Evolutionary conservation across 2,113 vertebrate species (phyloP), one percentile per base, ranked within the genome.

Genomic region (Trogon surrucura): DNA sequence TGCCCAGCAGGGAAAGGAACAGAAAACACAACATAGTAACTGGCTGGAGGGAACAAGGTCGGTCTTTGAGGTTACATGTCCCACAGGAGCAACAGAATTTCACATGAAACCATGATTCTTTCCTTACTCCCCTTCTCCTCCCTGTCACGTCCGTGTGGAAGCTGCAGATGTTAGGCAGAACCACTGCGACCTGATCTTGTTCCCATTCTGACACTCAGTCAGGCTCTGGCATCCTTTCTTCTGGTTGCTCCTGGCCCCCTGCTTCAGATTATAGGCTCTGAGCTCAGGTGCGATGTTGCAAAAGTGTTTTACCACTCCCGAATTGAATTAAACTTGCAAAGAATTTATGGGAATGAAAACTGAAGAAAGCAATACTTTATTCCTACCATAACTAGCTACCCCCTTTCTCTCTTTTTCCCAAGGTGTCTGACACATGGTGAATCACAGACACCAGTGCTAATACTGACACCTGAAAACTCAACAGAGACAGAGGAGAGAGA

Each of bases 81-180:
- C 70, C 41, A 50, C 32, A 45, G 51, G 27, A 75, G 30, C 56
- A 64, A 38, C 14, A 62, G 57, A 67, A 66, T 57, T 67, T 66
- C 65, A 51, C 51, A 53, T 57, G 72, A 41, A 57, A 78, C 13
- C n/a, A 10, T 9, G 23, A 58, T 51, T 74, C 34, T 62, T 73
- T 51, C 67, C 41, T 34, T 57, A 20, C 11, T 78, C 13, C 51
- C 34, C 38, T 60, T 66, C 47, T 44, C n/a, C 8, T 54, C 50
- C 29, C 44, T 29, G n/a, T 84, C 66, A 53, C 5, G 3, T 62
- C 61, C 3, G 0, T 29, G 25, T 0, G 1, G 69, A 48, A 60
- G 57, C 58, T 91, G 64, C 62, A 75, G 62, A 48, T 29, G n/a
- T 44, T 36, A 25, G 19, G 34, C 13, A 80, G 67, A 73, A 44